Conservation (phyloP, 2,888 invertebrate genomes). For the Lordiphosa fenestrarum region DNA sequence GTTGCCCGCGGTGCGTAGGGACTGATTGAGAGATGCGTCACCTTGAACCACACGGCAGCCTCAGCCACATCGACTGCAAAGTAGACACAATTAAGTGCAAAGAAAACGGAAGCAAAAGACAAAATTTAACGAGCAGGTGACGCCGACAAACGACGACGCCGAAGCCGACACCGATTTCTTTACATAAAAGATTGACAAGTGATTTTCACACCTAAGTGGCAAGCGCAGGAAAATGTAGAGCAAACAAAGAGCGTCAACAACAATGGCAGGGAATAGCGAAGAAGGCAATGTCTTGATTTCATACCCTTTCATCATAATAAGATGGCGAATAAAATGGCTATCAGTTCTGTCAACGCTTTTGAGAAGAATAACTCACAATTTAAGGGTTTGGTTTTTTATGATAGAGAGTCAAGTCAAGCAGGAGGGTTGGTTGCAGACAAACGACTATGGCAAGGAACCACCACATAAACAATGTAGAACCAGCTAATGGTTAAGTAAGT, state of each 20-base stretch:
- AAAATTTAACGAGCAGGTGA: constrained; percentile 67
- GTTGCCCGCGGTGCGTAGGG: constrained; percentile 36
- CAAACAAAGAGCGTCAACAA: constrained; percentile 14
- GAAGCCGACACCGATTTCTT: constrained; percentile 36
- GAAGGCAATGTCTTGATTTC: constrained; percentile 13
- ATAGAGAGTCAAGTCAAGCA: too few relatives aligned
- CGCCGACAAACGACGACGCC: constrained; percentile 35
- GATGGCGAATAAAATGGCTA: constrained; percentile 6
- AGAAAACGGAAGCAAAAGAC: constrained; percentile 65
- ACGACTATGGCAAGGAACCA: too few relatives aligned
- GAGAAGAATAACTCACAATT: too few relatives aligned
- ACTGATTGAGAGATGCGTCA: constrained; percentile 76
- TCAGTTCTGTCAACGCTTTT: background rate
- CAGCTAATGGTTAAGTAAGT: too few relatives aligned
- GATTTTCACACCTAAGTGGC: constrained; percentile 66
- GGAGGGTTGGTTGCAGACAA: too few relatives aligned
- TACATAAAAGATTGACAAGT: constrained; percentile 75
- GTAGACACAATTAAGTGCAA: constrained; percentile 71
- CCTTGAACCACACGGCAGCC: constrained; percentile 75
- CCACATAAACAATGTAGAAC: too few relatives aligned
- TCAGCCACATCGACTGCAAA: constrained; percentile 19
- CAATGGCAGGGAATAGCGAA: constrained; percentile 15
- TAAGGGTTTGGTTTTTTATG: too few relatives aligned
- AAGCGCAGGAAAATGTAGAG: constrained; percentile 37
- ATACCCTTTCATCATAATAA: constrained; percentile 23